phyloP scores from a whole-genome alignment of 2,888 invertebrate species.

The Idaea biselata region DNA sequence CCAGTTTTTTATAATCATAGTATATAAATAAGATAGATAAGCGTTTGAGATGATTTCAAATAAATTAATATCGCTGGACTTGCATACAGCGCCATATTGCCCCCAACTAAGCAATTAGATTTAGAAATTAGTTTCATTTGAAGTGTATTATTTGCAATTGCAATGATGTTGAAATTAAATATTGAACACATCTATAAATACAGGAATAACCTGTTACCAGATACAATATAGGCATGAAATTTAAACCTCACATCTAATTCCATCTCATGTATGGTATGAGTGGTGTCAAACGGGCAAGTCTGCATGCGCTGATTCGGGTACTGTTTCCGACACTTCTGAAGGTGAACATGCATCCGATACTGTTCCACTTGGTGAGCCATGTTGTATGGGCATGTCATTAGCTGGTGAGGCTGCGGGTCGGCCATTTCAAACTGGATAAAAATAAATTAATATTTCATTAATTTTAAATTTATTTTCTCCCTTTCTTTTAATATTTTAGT shows the following conservation, averaged over 20 bases:
- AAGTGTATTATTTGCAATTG: too few species aligned
- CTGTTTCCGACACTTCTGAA: constrained; percentile 80
- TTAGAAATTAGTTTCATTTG: too few species aligned
- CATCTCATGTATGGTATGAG: constrained; percentile 75
- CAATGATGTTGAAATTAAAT: too few species aligned
- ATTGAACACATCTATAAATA: too few species aligned
- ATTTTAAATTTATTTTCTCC: not conserved
- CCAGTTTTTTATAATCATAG: too few species aligned
- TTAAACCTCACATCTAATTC: constrained; percentile 69
- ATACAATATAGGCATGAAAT: not conserved
- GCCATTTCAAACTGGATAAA: constrained; percentile 37
- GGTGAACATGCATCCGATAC: constrained; percentile 76
- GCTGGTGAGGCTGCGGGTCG: constrained; percentile 47
- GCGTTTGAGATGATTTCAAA: too few species aligned
- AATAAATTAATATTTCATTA: not conserved
- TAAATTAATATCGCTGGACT: too few species aligned
- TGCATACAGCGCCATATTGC: too few species aligned
- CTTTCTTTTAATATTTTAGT: too few species aligned
- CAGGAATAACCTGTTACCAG: too few species aligned
- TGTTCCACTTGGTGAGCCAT: constrained; percentile 74
- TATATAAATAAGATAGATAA: too few species aligned
- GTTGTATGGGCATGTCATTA: constrained; percentile 81
- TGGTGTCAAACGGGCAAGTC: constrained; percentile 78
- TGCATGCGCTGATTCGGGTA: constrained; percentile 59
- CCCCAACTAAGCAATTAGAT: too few species aligned